Base-by-base conservation (phyloP, 2,797 vertebrate genomes). In the Myotis myotis region DNA sequence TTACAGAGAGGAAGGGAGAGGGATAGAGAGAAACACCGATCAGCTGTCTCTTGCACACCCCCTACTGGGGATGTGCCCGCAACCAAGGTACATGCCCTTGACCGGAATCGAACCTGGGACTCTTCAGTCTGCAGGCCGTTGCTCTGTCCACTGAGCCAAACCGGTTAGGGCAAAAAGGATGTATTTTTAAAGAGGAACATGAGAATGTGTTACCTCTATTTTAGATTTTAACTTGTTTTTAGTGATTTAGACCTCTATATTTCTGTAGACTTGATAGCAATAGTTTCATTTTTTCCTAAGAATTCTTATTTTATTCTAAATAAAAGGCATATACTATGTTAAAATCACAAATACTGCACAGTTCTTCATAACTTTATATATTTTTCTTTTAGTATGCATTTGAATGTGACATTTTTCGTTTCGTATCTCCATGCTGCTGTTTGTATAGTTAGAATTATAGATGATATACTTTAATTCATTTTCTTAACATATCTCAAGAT, bases 371-470 rank as follows among this genome's bases (percentile, higher is more conserved):
- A 79, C 44, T 82, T 85, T 75, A 71, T 47, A 15, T 30, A 75
- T 70, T n/a, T 36, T 95, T 25, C 25, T 82, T 91, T 90, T 62
- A 86, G 64, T 84, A 55, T 92, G 88, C 15, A 51, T 91, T 93
- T 86, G 25, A 57, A 75, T 66, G 44, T 81, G 10, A 13, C 23
- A 87, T 89, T 95, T 92, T 96, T 90, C 87, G 10, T 30, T 89
- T 87, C 74, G 3, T 57, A 70, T 91, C 22, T 5, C 36, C 22
- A 71, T 83, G 53, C 70, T 94, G 60, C 71, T 92, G 1, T 93
- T 89, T 94, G 28, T 87, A 33, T 80, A 47, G 57, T 94, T 93
- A 96, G 55, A 89, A 83, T 86, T 93, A 68, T 80, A 79, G 30
- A 53, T 82, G 28, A 82, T 80, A 74, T 33, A 74, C 12, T 93